Evolutionary conservation across 2,888 invertebrate genomes (phyloP).

Genomic region (Anodontia alba): DNA sequence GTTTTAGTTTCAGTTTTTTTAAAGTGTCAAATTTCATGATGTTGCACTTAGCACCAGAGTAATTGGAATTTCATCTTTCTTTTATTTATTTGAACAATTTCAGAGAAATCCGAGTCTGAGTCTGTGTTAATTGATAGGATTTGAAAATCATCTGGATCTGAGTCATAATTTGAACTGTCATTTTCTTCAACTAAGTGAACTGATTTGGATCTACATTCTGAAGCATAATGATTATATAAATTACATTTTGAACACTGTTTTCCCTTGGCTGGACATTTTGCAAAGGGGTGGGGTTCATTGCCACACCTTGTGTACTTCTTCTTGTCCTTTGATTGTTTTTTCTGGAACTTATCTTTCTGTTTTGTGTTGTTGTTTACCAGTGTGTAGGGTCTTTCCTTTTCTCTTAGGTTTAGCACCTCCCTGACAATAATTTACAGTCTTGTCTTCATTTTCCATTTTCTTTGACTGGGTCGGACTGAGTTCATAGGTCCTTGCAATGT

Average conservation of each 20-base stretch:
- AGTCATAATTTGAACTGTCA: neutral
- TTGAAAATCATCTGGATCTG: neutral
- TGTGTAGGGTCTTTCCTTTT: neutral
- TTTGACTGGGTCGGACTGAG: conserved; percentile 39
- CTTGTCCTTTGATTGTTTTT: neutral
- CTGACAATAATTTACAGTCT: neutral
- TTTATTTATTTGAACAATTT: neutral
- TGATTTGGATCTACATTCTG: conserved; percentile 6
- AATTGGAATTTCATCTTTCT: conserved; percentile 30
- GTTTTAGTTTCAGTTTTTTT: conserved; percentile 32
- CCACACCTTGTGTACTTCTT: conserved; percentile 24
- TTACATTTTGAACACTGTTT: conserved; percentile 39
- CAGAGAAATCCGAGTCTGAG: neutral
- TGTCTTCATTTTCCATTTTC: conserved; percentile 37
- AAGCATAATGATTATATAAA: neutral
- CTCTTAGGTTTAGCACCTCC: conserved; percentile 1
- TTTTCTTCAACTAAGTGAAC: neutral
- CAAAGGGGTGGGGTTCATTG: neutral
- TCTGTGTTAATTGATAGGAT: neutral
- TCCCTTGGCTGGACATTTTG: conserved; percentile 41
- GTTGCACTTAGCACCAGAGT: conserved; percentile 53
- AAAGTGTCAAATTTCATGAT: conserved; percentile 35
- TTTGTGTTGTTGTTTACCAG: neutral
- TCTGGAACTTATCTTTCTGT: neutral
- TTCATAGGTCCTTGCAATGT: conserved; percentile 32